phyloP scores from a whole-genome alignment of 2,797 vertebrate species.

The Parauchenoglanis punctatus region DNA sequence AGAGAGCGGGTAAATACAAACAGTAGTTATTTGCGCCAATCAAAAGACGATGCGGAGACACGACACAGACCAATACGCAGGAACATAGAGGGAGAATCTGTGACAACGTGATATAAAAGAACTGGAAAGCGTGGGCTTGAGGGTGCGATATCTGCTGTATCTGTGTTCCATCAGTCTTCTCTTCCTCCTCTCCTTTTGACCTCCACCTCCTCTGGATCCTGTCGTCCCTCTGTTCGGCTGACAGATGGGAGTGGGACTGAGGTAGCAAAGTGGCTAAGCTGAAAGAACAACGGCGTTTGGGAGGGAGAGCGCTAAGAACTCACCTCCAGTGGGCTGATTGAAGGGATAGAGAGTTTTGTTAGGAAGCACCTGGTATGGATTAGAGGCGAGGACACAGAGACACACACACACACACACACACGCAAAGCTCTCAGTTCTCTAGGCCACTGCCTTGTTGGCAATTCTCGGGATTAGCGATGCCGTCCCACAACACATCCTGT shows the following conservation, averaged over 20 bases:
- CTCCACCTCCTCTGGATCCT: conserved; percentile 42
- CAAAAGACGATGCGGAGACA: background rate
- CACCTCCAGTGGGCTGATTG: conserved; percentile 50
- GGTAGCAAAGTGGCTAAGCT: conserved; percentile 51
- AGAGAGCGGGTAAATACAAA: background rate
- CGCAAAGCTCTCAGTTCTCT: conserved; percentile 38
- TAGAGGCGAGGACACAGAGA: conserved; percentile 53
- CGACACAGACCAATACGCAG: too few relatives aligned
- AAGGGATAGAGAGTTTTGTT: conserved; percentile 42
- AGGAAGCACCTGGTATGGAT: conserved; percentile 70
- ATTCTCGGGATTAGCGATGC: conserved; percentile 57
- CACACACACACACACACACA: conserved; percentile 14
- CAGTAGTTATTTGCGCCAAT: background rate
- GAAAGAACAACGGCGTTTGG: conserved; percentile 54
- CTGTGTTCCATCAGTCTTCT: conserved; percentile 32
- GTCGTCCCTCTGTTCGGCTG: conserved; percentile 45
- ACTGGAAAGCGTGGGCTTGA: background rate
- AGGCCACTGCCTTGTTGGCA: conserved; percentile 60
- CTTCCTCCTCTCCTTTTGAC: conserved; percentile 55
- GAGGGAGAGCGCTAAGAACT: conserved; percentile 45
- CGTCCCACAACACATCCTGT: conserved; percentile 52
- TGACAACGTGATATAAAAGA: background rate
- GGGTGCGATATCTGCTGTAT: background rate
- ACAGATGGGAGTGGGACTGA: conserved; percentile 65
- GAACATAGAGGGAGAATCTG: too few relatives aligned